A percentile compares a stretch with the other conserved stretches of the same genome.
phyloP scores from a whole-genome alignment of 2,888 invertebrate species.

The Eupeodes latifasciatus region DNA sequence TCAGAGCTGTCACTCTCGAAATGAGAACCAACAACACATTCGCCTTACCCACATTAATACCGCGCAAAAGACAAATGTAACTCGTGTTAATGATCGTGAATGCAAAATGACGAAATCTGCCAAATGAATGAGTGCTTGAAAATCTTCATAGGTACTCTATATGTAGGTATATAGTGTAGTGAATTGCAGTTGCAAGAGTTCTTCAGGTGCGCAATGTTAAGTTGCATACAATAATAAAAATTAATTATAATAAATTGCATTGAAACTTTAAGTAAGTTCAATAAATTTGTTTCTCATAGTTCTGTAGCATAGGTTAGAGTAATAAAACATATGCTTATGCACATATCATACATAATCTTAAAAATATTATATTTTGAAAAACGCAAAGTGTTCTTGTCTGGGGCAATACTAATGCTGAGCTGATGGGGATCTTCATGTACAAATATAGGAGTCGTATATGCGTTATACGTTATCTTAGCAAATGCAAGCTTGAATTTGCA shows the following conservation, averaged over 20 bases:
- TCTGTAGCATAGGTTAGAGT: neutral
- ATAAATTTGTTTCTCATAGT: slow-evolving; percentile 37
- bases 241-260: slow-evolving; percentile 61
- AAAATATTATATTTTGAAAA: neutral
- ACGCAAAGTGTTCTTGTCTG: slow-evolving; percentile 19
- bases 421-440: neutral
- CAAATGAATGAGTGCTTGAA: slow-evolving; percentile 43
- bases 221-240: slow-evolving; percentile 54
- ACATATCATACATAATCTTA: neutral
- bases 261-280: slow-evolving; percentile 45
- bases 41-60: slow-evolving; percentile 14
- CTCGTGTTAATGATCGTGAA: slow-evolving; percentile 52
- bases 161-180: neutral
- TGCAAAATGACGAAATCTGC: slow-evolving; percentile 56
- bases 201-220: slow-evolving; percentile 61
- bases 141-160: slow-evolving; percentile 21
- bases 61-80: slow-evolving; percentile 25
- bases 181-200: slow-evolving; percentile 36
- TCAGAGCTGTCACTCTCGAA: neutral
- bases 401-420: neutral
- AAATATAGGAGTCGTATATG: no score
- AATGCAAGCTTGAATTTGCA: neutral
- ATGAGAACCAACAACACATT: slow-evolving; percentile 2
- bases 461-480: neutral
- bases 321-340: neutral